Evolutionary conservation across 2,113 vertebrate genomes (phyloP).

Genomic region (Microcebus griseorufus): DNA sequence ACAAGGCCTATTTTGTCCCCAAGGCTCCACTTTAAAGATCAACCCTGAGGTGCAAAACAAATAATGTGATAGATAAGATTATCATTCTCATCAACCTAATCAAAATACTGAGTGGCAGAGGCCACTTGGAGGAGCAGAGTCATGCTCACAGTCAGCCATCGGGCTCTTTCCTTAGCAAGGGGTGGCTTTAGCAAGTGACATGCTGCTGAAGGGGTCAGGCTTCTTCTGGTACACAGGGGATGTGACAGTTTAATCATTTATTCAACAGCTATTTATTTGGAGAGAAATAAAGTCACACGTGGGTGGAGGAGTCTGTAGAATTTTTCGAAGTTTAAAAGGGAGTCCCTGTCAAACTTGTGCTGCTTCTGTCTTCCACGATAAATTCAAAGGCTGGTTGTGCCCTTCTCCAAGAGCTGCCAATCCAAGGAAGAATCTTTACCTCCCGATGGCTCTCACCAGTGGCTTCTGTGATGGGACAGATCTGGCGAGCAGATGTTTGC

Average conservation of each 20-base stretch:
- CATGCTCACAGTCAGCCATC: background rate
- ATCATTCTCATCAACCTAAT: background rate
- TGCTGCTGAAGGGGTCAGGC: background rate
- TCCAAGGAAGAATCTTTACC: background rate
- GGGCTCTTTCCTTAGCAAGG: background rate
- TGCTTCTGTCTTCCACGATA: background rate
- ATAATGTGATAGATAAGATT: background rate
- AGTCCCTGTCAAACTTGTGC: background rate
- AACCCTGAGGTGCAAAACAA: background rate
- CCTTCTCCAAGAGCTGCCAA: background rate
- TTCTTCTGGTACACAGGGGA: background rate
- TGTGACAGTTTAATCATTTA: background rate
- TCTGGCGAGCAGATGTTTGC: slow-evolving; percentile 62
- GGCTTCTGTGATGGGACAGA: background rate
- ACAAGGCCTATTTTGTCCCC: background rate
- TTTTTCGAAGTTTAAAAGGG: background rate
- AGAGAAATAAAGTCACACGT: background rate
- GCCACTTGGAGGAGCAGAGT: background rate
- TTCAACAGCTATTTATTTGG: slow-evolving; percentile 7
- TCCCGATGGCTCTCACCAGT: background rate
- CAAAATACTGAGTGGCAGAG: background rate
- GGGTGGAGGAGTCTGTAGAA: background rate
- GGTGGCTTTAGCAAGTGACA: background rate
- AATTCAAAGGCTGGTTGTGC: background rate
- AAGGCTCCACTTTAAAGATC: background rate